Base-by-base conservation (phyloP, 2,888 invertebrate genomes). In the Volucella bombylans region DNA sequence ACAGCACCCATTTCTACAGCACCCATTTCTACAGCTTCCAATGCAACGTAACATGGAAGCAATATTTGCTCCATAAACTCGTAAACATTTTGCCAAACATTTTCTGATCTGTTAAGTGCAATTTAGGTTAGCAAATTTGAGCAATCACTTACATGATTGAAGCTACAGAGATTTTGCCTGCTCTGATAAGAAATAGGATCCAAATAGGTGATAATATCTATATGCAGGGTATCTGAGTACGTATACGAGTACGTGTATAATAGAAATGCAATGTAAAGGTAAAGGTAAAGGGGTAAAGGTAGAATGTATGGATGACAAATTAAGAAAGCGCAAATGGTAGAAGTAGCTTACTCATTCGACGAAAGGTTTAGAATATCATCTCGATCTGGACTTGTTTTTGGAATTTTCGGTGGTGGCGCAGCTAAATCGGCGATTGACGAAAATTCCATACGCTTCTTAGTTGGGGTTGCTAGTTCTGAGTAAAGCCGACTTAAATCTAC, bases 381-480 rank as follows among this genome's bases (percentile, higher is more conserved):
- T 74, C 88, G 89, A 14, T 94, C 94, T 41, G 72, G 85, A 86
- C 93, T 94, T 39, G 92, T 90, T 90, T 94, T 94, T 4, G 93
- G 91, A 61, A 94, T 91, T 90, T 95, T 95, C 54, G 94, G 93
- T 72, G 93, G 92, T 76, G 94, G 94, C 78, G 93, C 91, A 43
- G 90, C 92, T 67, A 92, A 82, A 86, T 92, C 92, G 4, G 92
- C 92, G 55, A 92, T 92, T 4, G 92, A 92, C 18, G 91, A 92
- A 68, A 91, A 92, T 85, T 92, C 92, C 92, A 92, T 92, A 45
- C 92, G 90, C 81, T 92, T 92, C 78, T 92, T 92, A 23, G 90
- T 91, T 4, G 90, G 90, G 9, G 90, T 89, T 2, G 89, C 89
- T 49, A 90, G 67, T 69, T 91, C 91, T 2, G 90, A 89, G 59